These are phyloP conservation scores for Campaea margaritaria DNA, from an alignment of 2,888 invertebrate genomes.

Conservation along the genomic window DNA sequence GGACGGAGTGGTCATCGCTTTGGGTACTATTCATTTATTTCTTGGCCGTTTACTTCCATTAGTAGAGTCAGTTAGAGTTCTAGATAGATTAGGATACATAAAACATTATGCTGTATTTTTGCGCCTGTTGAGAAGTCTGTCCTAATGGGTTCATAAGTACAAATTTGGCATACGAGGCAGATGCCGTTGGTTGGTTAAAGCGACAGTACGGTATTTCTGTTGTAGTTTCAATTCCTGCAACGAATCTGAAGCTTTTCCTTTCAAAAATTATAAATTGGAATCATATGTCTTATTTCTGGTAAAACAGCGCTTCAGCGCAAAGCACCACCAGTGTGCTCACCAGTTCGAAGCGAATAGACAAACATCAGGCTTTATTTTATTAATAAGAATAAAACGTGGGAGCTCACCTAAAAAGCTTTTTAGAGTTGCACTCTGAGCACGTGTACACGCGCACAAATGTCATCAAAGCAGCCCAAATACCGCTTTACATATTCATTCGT, in stretches of 20 bases:
- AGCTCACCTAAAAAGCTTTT: background rate
- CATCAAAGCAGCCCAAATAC: conserved; percentile 70
- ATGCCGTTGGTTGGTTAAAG: too few relatives aligned
- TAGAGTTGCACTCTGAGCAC: conserved; percentile 36
- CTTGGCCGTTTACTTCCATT: conserved; percentile 6
- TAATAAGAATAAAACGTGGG: too few relatives aligned
- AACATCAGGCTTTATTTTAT: background rate
- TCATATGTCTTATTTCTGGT: too few relatives aligned
- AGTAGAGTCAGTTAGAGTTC: background rate
- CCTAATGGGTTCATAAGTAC: background rate
- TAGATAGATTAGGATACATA: background rate
- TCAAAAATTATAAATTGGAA: too few relatives aligned
- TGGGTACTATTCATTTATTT: conserved; percentile 11
- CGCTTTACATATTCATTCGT: conserved; percentile 78
- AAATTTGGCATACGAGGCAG: background rate
- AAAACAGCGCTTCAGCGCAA: too few relatives aligned
- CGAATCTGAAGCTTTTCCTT: too few relatives aligned
- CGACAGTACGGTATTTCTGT: too few relatives aligned
- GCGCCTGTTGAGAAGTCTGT: background rate
- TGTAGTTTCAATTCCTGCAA: too few relatives aligned
- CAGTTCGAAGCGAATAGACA: background rate
- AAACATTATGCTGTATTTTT: background rate
- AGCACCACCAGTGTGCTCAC: too few relatives aligned
- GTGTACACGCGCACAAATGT: conserved; percentile 46
- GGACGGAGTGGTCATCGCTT: conserved; percentile 21